Evolutionary conservation across 2,113 vertebrate genomes (phyloP), one percentile per base, ranked within the genome.

Genomic region (Prolemur simus): DNA sequence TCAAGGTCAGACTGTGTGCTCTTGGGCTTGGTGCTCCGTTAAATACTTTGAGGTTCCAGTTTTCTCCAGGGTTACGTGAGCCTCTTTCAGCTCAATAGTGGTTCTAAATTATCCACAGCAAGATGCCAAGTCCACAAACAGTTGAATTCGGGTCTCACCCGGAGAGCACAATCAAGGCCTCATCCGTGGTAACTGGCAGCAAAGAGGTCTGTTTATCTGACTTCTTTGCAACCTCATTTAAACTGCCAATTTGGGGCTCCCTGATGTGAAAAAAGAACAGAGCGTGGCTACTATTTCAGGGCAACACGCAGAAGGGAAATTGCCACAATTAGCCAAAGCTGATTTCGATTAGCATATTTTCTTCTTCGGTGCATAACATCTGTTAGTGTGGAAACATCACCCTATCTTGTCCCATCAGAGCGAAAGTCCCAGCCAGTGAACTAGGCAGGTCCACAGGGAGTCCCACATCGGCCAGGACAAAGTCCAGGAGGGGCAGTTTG

Each of bases 271-370:
- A 91, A 98, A 52, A 96, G 83, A 96, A 95, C 68, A 5, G 39
- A 87, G 89, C 23, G 0, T 89, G 91, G 91, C 94, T 85, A 73
- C 82, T 94, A 95, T 97, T 98, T 96, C 95, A 96, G 93, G 94
- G 95, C 76, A 47, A 52, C 32, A 64, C 32, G 56, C 87, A 97
- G 94, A 98, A 96, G 86, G 84, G 0, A 0, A 80, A 58, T 96
- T 95, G 93, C 92, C 96, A 64, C 95, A 87, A 97, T 93, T 88
- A 97, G 87, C n/a, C 0, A 1, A 97, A 97, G 97, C 0, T 17
- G 83, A 96, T 97, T 88, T 66, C 23, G 18, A 91, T 93, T 95
- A 97, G 95, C 82, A 34, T 93, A 83, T 97, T 97, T 97, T 96
- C 80, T 87, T 52, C 87, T 78, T 69, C 60, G 82, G 96, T 45